phyloP scores from a whole-genome alignment of 2,888 invertebrate genomes.

The Pilophorus perplexus region DNA sequence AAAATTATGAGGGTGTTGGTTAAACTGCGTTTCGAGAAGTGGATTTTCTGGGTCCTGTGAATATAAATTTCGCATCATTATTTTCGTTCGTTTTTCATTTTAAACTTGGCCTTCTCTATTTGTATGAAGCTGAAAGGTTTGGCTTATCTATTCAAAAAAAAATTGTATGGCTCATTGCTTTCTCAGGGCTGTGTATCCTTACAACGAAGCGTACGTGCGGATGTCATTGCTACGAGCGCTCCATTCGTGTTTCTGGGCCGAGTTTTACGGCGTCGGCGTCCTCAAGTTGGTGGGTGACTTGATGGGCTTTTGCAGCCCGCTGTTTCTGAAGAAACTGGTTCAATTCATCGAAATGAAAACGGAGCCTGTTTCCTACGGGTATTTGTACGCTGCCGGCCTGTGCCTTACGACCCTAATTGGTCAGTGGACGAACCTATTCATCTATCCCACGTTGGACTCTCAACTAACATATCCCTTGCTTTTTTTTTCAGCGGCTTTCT shows the following conservation, averaged over 20 bases:
- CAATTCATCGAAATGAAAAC: slow-evolving; percentile 70
- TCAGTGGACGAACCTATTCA: slow-evolving; percentile 52
- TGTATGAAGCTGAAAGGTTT: too few species aligned
- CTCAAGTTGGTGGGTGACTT: slow-evolving; percentile 79
- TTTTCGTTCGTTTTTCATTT: too few species aligned
- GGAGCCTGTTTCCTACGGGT: slow-evolving; percentile 64
- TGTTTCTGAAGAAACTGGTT: slow-evolving; percentile 80
- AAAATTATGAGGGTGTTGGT: too few species aligned
- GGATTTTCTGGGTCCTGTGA: too few species aligned
- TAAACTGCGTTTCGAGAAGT: too few species aligned
- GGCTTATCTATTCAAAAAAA: too few species aligned
- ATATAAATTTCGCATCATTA: too few species aligned
- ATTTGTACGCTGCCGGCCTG: slow-evolving; percentile 65
- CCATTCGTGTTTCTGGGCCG: slow-evolving; percentile 65
- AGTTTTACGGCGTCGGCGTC: slow-evolving; percentile 81
- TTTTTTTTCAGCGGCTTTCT: slow-evolving; percentile 64
- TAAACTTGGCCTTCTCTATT: too few species aligned
- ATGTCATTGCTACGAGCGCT: slow-evolving; percentile 62
- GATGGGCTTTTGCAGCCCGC: slow-evolving; percentile 82
- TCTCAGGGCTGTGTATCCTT: slow-evolving; percentile 27
- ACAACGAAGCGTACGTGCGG: slow-evolving; percentile 27
- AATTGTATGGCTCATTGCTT: too few species aligned
- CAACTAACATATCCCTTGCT: too few species aligned
- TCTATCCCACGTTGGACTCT: too few species aligned
- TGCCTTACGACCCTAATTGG: slow-evolving; percentile 66